Percentiles rank a stretch among this genome's conserved stretches.
Evolutionary conservation across 2,888 invertebrate species (phyloP).

Genomic region (Nesidiocoris tenuis): DNA sequence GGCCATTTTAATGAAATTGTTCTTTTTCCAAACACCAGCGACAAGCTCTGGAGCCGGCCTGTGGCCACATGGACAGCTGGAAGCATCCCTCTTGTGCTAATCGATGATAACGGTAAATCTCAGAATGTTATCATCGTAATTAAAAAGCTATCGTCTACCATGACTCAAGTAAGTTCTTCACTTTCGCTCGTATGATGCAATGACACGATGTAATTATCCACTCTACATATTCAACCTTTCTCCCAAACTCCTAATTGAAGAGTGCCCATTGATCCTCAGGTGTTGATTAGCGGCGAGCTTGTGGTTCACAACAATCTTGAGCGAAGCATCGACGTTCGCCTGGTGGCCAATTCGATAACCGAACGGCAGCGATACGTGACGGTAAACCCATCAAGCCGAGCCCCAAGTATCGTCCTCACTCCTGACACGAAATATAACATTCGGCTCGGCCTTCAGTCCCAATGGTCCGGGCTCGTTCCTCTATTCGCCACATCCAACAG

Average conservation of each 20-base stretch:
- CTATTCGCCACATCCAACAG: constrained; percentile 72
- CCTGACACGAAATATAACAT: constrained; percentile 45
- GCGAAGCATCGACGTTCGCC: constrained; percentile 44
- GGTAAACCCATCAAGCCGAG: constrained; percentile 30
- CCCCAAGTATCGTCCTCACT: constrained; percentile 46
- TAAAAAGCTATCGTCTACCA: constrained; percentile 48
- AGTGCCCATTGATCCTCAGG: constrained; percentile 44
- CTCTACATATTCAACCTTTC: too few relatives aligned
- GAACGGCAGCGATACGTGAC: constrained; percentile 42
- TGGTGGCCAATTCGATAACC: constrained; percentile 43
- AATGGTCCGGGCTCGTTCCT: constrained; percentile 51
- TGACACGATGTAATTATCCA: background rate
- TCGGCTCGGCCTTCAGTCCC: constrained; percentile 36
- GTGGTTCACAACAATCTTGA: constrained; percentile 47
- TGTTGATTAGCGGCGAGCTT: constrained; percentile 49
- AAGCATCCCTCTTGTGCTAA: constrained; percentile 45
- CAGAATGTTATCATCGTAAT: constrained; percentile 47
- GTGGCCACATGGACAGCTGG: constrained; percentile 43
- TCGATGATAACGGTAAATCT: constrained; percentile 46
- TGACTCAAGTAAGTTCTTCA: constrained; percentile 48
- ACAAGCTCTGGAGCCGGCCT: constrained; percentile 49
- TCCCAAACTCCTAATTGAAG: too few relatives aligned
- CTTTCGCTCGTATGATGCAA: too few relatives aligned
- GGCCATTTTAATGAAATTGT: too few relatives aligned
- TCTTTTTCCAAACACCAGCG: too few relatives aligned